phyloP scores from a whole-genome alignment of 2,113 vertebrate genomes.

The Struthio camelus region DNA sequence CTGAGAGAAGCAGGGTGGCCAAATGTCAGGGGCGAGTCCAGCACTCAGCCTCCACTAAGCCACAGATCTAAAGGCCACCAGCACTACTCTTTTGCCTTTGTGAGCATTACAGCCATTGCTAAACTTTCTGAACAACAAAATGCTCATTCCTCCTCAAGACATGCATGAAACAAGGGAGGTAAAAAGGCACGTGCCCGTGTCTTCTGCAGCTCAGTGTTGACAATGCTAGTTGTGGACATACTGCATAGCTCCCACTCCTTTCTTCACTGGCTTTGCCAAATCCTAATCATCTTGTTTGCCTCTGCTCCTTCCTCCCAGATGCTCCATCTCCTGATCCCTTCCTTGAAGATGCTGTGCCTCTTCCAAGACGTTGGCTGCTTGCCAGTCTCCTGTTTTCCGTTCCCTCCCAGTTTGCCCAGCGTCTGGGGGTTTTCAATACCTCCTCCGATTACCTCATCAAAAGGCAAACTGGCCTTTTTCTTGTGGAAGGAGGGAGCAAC shows the following conservation, averaged over 20 bases:
- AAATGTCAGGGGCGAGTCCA: not conserved
- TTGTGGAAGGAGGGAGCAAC: not conserved
- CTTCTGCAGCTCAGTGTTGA: not conserved
- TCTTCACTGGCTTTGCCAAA: conserved; percentile 19
- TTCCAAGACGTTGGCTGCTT: not conserved
- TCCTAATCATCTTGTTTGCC: conserved; percentile 33
- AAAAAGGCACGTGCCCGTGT: not conserved
- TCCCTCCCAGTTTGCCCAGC: not conserved
- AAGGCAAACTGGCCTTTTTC: not conserved
- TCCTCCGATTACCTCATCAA: not conserved
- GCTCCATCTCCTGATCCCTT: conserved; percentile 28
- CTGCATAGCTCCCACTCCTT: not conserved
- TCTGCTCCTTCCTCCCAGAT: conserved; percentile 23
- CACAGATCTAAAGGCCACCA: not conserved
- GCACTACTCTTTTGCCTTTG: not conserved
- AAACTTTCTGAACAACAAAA: not conserved
- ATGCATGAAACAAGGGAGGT: fast-evolving
- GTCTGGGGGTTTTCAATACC: not conserved
- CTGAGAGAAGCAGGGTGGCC: not conserved
- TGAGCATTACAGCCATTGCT: not conserved
- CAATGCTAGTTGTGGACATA: not conserved
- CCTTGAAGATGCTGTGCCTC: conserved; percentile 12
- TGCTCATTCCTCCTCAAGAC: not conserved
- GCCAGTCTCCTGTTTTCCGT: not conserved
- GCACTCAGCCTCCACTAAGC: not conserved